phyloP scores from a whole-genome alignment of 2,113 vertebrate genomes.

The Tonatia bakeri region DNA sequence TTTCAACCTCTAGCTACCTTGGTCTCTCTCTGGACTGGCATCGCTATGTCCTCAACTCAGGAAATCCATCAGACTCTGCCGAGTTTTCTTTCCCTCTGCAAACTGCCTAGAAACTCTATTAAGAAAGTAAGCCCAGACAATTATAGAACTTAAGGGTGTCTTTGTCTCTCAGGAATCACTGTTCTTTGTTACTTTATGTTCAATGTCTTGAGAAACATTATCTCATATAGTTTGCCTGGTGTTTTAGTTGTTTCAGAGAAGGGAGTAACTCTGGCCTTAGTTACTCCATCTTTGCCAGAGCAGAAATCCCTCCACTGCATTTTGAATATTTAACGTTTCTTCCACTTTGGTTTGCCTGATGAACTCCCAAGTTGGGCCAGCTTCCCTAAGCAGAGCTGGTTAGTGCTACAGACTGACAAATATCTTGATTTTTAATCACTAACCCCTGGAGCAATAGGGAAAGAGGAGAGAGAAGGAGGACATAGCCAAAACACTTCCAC shows the following conservation, averaged over 20 bases:
- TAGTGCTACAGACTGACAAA: not conserved
- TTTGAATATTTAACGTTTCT: not conserved
- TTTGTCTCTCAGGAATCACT: too few species aligned
- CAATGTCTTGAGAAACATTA: too few species aligned
- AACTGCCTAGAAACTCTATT: not conserved
- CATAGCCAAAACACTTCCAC: not conserved
- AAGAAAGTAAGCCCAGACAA: not conserved
- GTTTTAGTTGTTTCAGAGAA: too few species aligned
- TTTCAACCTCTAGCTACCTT: not conserved
- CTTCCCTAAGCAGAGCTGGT: not conserved
- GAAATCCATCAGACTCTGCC: not conserved
- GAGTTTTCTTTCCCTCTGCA: not conserved
- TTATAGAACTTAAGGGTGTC: too few species aligned
- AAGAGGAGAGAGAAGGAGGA: not conserved
- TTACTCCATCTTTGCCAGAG: not conserved
- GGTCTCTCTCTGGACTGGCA: not conserved
- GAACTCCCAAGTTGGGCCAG: not conserved
- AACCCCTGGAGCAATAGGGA: not conserved
- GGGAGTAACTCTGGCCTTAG: not conserved
- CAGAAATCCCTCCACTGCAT: not conserved
- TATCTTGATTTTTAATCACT: not conserved
- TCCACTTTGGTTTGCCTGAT: not conserved
- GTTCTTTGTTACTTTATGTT: too few species aligned
- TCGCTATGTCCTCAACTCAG: not conserved
- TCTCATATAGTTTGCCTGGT: too few species aligned